phyloP scores from a whole-genome alignment of 2,888 invertebrate species.

The Cremastobaeus sp. region DNA sequence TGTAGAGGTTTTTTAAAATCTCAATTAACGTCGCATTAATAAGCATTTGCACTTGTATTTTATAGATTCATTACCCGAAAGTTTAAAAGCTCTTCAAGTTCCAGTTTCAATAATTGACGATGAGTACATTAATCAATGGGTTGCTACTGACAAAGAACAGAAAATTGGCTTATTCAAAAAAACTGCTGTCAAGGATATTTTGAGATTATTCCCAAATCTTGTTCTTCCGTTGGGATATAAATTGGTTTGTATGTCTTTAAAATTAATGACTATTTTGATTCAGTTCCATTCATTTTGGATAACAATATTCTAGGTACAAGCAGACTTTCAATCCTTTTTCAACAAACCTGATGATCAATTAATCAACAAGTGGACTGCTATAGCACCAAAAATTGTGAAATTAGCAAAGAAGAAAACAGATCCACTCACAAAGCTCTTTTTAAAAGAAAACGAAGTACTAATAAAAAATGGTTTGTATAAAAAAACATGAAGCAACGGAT shows the following conservation, averaged over 20 bases:
- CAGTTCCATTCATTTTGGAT: no score
- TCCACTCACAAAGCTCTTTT: background rate
- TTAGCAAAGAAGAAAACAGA: background rate
- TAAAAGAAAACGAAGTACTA: background rate
- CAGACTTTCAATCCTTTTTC: background rate
- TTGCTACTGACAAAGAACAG: constrained; percentile 8
- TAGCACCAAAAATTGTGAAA: background rate
- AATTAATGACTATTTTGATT: background rate
- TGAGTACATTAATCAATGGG: constrained; percentile 34
- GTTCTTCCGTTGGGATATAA: constrained; percentile 7
- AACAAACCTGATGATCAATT: background rate
- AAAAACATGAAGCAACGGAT: no score
- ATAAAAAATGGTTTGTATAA: background rate
- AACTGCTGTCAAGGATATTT: background rate
- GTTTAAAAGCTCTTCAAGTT: constrained; percentile 25
- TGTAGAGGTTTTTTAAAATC: background rate
- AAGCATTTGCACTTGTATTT: background rate
- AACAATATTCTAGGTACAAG: background rate
- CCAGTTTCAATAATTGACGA: constrained; percentile 30
- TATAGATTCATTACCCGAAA: background rate
- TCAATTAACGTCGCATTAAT: background rate
- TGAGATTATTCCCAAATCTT: constrained; percentile 3
- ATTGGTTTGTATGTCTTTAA: constrained; percentile 1
- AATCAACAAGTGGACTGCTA: background rate
- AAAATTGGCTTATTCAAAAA: constrained; percentile 20